These are phyloP conservation scores for Labeo catla DNA, from an alignment of 2,113 vertebrate genomes.

Conservation along the genomic window DNA sequence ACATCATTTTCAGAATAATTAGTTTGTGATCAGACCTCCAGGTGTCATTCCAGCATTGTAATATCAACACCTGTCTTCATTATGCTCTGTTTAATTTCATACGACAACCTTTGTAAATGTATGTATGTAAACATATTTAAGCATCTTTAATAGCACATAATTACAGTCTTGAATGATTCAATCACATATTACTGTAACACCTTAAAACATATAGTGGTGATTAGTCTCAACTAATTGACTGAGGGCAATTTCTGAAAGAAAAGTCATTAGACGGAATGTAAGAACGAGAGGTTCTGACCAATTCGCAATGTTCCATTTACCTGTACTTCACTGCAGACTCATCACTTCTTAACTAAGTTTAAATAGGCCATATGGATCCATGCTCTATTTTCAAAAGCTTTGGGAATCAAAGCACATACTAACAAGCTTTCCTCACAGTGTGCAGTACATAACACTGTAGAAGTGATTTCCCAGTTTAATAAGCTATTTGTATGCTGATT, in stretches of 20 bases:
- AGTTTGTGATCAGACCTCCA: background rate
- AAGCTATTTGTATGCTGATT: background rate
- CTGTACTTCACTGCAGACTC: constrained; percentile 53
- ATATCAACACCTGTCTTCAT: constrained; percentile 19
- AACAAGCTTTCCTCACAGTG: background rate
- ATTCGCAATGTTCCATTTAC: constrained; percentile 57
- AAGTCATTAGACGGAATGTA: background rate
- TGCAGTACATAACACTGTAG: background rate
- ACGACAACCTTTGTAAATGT: background rate
- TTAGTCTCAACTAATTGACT: background rate
- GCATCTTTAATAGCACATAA: background rate
- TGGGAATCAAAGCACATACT: constrained; percentile 31
- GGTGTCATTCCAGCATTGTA: background rate
- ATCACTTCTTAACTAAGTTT: constrained; percentile 50
- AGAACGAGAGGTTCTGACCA: background rate
- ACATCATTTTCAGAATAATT: background rate
- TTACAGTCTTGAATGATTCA: background rate
- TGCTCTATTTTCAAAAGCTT: constrained; percentile 62
- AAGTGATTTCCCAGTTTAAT: background rate
- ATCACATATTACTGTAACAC: background rate
- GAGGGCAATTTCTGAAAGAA: background rate
- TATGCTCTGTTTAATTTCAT: constrained; percentile 9
- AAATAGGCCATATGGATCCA: constrained; percentile 63
- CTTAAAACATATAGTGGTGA: background rate
- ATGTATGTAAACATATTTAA: background rate